Base-by-base conservation (phyloP, 2,797 vertebrate genomes). In the Halcyon badia region DNA sequence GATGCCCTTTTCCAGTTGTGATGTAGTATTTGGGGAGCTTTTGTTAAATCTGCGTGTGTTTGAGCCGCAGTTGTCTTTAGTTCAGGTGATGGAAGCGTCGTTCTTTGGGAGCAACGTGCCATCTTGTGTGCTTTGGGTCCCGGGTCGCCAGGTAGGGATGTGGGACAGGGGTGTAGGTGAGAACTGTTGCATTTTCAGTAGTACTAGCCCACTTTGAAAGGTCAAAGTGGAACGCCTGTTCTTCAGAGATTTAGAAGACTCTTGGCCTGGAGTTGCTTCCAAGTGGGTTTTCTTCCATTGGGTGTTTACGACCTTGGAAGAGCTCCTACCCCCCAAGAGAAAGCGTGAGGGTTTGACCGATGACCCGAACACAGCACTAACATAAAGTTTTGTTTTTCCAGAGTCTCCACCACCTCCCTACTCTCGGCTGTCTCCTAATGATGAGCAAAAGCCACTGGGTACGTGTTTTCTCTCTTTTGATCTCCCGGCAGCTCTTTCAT, bases 331-430 rank as follows among this genome's bases (percentile, higher is more conserved):
- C 35, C 4, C 10, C 6, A 17, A 31, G 60, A 56, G 54, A n/a
- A 65, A 41, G 46, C 1, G 0, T 1, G 14, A 17, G 65, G 57
- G 21, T 77, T 91, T 61, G 3, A 2, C 9, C 66, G 61, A 14
- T 65, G 44, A 90, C 64, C 49, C 0, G 1, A 71, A 3, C 17
- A 4, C 28, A 11, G 31, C 58, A 60, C 61, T 98, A 97, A 98
- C 77, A 1, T 94, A 3, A 94, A 90, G 93, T 92, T 97, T 91
- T 97, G 68, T 98, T 94, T 28, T 99, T 99, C 57, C 98, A 99
- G 99, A 99, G 98, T 99, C 99, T 97, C 99, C 99, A 60, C 99
- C 99, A 89, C 99, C 99, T 97, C 99, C 99, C 91, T 99, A 99
- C 97, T 99, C 96, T 94, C 96, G 96, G 93, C 93, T 97, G 77